These are phyloP conservation scores for Fissipunctia ypsillon DNA, from an alignment of 2,888 invertebrate genomes.

Conservation along the genomic window DNA sequence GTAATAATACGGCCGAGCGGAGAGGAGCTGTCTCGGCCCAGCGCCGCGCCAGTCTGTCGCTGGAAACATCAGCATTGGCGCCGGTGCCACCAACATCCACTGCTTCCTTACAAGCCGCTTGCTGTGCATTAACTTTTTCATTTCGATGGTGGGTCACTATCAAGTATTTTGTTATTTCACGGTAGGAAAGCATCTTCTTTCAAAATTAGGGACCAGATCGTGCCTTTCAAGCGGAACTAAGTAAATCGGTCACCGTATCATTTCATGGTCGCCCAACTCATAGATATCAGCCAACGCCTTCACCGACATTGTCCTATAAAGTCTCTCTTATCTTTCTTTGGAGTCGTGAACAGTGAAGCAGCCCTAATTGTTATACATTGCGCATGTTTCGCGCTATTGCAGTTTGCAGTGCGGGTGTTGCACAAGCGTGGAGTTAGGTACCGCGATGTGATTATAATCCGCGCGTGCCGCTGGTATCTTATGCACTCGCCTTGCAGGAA, in stretches of 20 bases:
- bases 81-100: conserved; percentile 33
- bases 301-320: conserved; percentile 1
- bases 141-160: conserved; percentile 32
- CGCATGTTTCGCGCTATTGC: conserved; percentile 84
- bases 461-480: conserved; percentile 84
- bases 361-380: conserved; percentile 75
- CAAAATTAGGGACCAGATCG: conserved; percentile 55
- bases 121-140: conserved; percentile 47
- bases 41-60: conserved; percentile 68
- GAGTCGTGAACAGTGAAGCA: conserved; percentile 24
- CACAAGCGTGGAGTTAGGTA: conserved; percentile 84
- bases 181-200: conserved; percentile 54
- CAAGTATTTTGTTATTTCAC: conserved; percentile 70
- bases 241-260: conserved; percentile 41
- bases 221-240: conserved; percentile 62
- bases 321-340: background rate
- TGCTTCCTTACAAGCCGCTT: conserved; percentile 17
- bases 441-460: conserved; percentile 84
- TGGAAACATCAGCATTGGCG: conserved; percentile 71
- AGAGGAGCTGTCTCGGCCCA: conserved; percentile 78
- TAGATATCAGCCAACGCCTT: conserved; percentile 16
- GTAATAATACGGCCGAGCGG: conserved; percentile 84
- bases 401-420: conserved; percentile 86
- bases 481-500: conserved; percentile 80
- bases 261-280: conserved; percentile 36